phyloP scores from a whole-genome alignment of 2,113 vertebrate species.

The Azemiops feae region DNA sequence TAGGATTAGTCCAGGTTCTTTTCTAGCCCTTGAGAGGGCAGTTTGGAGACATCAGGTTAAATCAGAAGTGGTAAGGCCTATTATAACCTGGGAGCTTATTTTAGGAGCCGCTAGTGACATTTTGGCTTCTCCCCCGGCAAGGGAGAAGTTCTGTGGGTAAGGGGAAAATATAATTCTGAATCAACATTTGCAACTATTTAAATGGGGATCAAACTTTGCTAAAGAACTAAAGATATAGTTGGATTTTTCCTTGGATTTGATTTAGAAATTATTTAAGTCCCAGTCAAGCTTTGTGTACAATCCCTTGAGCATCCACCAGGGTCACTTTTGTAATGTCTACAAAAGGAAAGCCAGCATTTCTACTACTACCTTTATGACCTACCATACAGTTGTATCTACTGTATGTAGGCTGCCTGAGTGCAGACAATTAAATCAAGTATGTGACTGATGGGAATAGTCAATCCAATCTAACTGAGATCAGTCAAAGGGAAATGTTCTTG shows the following conservation, averaged over 20 bases:
- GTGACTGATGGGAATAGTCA: background rate
- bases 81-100: background rate
- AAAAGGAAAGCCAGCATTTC: background rate
- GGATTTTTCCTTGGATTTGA: background rate
- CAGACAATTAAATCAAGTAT: background rate
- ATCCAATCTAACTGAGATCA: background rate
- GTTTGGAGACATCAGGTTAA: background rate
- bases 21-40: background rate
- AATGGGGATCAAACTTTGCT: background rate
- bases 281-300: background rate
- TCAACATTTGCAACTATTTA: background rate
- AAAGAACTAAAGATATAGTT: background rate
- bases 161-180: background rate
- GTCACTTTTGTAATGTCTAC: background rate
- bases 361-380: background rate
- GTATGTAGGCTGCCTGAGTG: background rate
- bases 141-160: background rate
- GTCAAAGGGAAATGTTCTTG: background rate
- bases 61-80: background rate
- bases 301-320: background rate
- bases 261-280: background rate
- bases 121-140: background rate
- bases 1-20: background rate
- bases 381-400: background rate
- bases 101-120: background rate